A percentile compares a stretch with the other conserved stretches of the same genome.
Conservation (phyloP, 2,113 vertebrate genomes). For the Malurus elegans region DNA sequence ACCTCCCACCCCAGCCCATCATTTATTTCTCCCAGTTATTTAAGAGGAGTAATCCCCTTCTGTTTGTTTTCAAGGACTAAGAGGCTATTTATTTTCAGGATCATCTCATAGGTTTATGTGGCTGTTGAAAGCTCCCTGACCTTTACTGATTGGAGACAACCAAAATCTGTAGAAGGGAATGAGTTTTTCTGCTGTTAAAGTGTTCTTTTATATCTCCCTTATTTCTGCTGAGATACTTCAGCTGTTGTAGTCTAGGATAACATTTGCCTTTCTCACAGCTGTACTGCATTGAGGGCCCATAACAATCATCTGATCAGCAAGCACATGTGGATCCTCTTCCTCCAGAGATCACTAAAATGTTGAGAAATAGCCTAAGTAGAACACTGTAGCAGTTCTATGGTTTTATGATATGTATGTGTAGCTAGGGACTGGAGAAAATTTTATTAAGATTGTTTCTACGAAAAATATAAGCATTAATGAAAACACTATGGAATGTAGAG, state of each 20-base stretch:
- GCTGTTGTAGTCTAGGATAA: neutral
- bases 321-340: neutral
- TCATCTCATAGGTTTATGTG: neutral
- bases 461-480: neutral
- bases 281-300: neutral
- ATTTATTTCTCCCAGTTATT: neutral
- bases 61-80: neutral
- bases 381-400: neutral
- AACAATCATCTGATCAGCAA: neutral
- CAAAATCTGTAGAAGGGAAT: neutral
- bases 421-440: neutral
- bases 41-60: neutral
- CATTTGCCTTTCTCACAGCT: neutral
- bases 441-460: neutral
- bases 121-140: neutral
- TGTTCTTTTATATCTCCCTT: neutral
- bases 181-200: neutral
- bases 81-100: neutral
- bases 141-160: neutral
- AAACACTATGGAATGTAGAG: neutral
- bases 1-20: fast-evolving
- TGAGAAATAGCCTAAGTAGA: neutral
- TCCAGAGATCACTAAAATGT: constrained; percentile 11
- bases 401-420: neutral
- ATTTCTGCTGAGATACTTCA: neutral